Conservation (phyloP, 2,797 vertebrate genomes). For the Hyperoplus immaculatus region DNA sequence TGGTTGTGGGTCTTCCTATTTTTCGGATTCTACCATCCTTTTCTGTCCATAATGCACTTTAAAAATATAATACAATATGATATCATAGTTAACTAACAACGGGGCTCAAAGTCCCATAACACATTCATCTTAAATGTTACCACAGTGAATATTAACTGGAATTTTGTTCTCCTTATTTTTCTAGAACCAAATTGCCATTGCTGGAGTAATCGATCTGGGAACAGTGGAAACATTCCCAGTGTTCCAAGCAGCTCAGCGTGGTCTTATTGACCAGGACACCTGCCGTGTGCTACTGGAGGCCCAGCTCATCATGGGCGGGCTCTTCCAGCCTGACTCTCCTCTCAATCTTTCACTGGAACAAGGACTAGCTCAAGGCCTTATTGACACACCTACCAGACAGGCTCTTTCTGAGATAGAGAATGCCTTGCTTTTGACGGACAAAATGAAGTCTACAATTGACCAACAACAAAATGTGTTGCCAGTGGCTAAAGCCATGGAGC, state of each 20-base stretch:
- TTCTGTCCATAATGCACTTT: slow-evolving; percentile 2
- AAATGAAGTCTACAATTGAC: slow-evolving; percentile 49
- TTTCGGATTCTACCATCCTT: slow-evolving; percentile 38
- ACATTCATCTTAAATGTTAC: background rate
- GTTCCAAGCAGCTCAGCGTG: slow-evolving; percentile 92
- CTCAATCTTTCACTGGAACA: slow-evolving; percentile 88
- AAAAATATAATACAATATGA: background rate
- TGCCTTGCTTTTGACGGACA: slow-evolving; percentile 79
- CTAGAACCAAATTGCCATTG: slow-evolving; percentile 88
- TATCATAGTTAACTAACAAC: background rate
- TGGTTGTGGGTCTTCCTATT: slow-evolving; percentile 55
- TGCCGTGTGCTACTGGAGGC: slow-evolving; percentile 90
- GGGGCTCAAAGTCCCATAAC: background rate
- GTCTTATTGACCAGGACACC: slow-evolving; percentile 97
- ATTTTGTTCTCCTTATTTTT: slow-evolving; percentile 69
- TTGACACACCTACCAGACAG: slow-evolving; percentile 82
- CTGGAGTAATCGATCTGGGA: slow-evolving; percentile 96
- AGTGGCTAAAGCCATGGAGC: slow-evolving; percentile 85
- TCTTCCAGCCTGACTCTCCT: slow-evolving; percentile 87
- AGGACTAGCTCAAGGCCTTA: slow-evolving; percentile 85
- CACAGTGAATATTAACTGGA: slow-evolving; percentile 1
- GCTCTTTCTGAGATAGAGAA: slow-evolving; percentile 86
- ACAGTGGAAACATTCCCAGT: slow-evolving; percentile 95
- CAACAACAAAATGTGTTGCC: slow-evolving; percentile 75
- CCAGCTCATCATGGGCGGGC: slow-evolving; percentile 91